phyloP scores from a whole-genome alignment of 2,797 vertebrate species.

The Poecilia wingei region DNA sequence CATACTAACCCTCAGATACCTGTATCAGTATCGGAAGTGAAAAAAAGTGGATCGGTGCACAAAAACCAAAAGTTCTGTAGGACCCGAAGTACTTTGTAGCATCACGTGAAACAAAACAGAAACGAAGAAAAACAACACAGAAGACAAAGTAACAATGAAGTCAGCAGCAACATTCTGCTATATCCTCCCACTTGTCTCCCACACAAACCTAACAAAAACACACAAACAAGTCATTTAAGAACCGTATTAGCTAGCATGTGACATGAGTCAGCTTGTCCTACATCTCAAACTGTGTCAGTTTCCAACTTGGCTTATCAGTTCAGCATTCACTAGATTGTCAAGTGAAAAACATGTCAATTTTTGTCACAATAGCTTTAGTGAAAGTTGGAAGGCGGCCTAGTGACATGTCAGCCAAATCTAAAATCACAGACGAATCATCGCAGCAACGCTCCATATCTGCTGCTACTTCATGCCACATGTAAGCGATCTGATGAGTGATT shows the following conservation, averaged over 20 bases:
- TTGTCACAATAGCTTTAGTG: background rate
- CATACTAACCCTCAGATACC: no score
- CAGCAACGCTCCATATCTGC: background rate
- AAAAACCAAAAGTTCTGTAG: background rate
- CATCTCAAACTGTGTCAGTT: background rate
- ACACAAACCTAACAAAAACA: background rate
- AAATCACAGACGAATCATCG: background rate
- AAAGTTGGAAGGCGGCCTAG: background rate
- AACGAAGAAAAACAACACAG: background rate
- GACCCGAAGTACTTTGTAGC: background rate
- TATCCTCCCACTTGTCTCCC: background rate
- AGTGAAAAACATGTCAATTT: background rate
- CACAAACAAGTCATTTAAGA: background rate
- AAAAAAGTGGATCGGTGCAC: background rate
- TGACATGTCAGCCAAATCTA: background rate
- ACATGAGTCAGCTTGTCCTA: background rate
- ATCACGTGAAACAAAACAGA: background rate
- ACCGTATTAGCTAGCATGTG: background rate
- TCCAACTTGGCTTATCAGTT: background rate
- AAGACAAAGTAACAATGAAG: background rate
- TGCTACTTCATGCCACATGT: background rate
- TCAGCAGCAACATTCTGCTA: background rate
- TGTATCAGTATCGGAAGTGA: no score
- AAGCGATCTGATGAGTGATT: conserved; percentile 1
- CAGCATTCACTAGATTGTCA: background rate